Percentiles rank a stretch among this genome's conserved stretches.
These are phyloP conservation scores for Calliphora vicina DNA, from an alignment of 1,140 invertebrate genomes.

Conservation along the genomic window DNA sequence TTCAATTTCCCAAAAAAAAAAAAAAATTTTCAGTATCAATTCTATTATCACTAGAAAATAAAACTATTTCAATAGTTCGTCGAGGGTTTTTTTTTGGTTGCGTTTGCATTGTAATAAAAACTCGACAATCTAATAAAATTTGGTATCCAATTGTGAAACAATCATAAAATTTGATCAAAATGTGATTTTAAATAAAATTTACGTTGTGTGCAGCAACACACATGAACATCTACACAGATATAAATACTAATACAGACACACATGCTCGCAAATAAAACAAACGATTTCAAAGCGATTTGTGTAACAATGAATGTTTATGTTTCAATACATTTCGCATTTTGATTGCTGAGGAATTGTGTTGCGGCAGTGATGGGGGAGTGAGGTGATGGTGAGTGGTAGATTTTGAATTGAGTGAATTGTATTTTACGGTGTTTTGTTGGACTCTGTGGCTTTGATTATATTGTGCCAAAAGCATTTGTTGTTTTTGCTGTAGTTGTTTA, in stretches of 20 bases:
- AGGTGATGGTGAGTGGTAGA: background rate
- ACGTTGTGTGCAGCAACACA: background rate
- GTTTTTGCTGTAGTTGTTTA: slow-evolving; percentile 7
- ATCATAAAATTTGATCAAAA: slow-evolving; percentile 36
- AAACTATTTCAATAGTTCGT: background rate
- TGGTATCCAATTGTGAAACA: slow-evolving; percentile 34
- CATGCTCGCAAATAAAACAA: slow-evolving; percentile 9
- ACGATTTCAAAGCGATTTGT: slow-evolving; percentile 36
- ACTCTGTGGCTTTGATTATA: slow-evolving; percentile 32
- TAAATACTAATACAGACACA: slow-evolving; percentile 36
- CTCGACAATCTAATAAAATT: slow-evolving; percentile 26
- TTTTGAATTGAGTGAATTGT: slow-evolving; percentile 23
- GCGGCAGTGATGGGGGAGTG: background rate
- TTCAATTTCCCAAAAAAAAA: no score
- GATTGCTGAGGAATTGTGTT: background rate
- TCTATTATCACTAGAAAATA: slow-evolving; percentile 21
- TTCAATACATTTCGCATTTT: background rate
- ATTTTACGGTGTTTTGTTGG: slow-evolving; percentile 20
- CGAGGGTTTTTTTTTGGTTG: background rate
- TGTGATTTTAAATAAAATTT: slow-evolving; percentile 23
- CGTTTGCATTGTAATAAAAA: background rate
- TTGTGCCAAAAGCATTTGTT: slow-evolving; percentile 28
- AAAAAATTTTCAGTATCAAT: background rate
- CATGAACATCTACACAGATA: slow-evolving; percentile 32
- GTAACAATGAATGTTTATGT: background rate